These are phyloP conservation scores for Pangasius macronema DNA, from an alignment of 2,797 vertebrate genomes.

Conservation along the genomic window DNA sequence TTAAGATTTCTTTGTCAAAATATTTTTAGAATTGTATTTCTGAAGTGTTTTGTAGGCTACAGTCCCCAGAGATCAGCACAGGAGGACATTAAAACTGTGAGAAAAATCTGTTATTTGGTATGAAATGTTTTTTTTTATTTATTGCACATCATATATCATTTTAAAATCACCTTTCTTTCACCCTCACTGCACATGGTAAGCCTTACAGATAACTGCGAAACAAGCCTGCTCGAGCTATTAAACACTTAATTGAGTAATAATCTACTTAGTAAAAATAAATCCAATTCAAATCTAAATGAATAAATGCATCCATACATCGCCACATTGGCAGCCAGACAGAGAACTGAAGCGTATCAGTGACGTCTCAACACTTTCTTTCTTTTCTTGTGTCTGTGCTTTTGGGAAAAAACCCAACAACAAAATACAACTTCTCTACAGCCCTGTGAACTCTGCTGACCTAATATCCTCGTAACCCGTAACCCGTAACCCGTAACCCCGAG, in stretches of 20 bases:
- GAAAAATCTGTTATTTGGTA: not conserved
- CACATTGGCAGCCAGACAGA: not conserved
- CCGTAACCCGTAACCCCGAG: not conserved
- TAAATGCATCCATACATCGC: not conserved
- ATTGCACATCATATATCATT: not conserved
- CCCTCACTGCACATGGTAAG: not conserved
- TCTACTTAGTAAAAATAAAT: not conserved
- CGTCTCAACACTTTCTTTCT: not conserved
- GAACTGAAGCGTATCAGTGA: not conserved
- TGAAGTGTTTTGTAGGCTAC: not conserved
- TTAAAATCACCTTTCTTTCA: not conserved
- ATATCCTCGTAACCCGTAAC: not conserved
- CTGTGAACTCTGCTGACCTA: not conserved
- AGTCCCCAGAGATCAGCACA: not conserved
- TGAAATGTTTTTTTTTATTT: not conserved
- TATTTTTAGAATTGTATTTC: not conserved
- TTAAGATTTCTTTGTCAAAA: not conserved
- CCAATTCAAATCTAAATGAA: not conserved
- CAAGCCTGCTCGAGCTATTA: not conserved
- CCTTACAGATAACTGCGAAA: not conserved
- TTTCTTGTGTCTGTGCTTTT: not conserved
- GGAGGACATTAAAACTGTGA: not conserved
- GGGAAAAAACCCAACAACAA: not conserved
- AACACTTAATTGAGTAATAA: not conserved
- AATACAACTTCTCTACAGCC: slow-evolving; percentile 2